Evolutionary conservation across 2,797 vertebrate genomes (phyloP), one percentile per base, ranked within the genome.

Genomic region (Pseudochirops corinnae): DNA sequence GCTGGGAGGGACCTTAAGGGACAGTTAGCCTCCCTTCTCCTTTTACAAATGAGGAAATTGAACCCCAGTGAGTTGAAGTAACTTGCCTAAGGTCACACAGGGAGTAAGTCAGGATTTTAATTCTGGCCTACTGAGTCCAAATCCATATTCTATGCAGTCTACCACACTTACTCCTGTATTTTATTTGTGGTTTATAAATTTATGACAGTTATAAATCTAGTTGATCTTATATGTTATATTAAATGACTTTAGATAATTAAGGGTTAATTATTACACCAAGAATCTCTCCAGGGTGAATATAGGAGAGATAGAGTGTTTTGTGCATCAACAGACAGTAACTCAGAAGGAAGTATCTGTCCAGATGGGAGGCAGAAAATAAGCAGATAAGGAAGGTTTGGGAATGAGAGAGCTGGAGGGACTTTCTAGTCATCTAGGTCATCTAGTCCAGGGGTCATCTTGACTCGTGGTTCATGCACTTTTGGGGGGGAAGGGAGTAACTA

Each of bases 181-280:
- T 74, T 74, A 39, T 74, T 74, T 74, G 33, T 39, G n/a, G 16
- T 39, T 74, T 74, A 21, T 12, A 67, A 14, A 60, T 60, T 60
- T 60, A 60, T 11, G 1, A 33, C 12, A 67, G n/a, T 67, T 67
- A n/a, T 82, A 82, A 82, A 46, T 82, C 67, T 82, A 82, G 74
- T 46, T 82, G 39, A 82, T 82, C 39, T 74, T 74, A 39, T 74
- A 5, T 18, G 33, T 55, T 56, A 33, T 60, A 28, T 7, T 95
- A 94, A 93, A 62, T 53, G 31, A 52, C 33, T 50, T 60, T n/a
- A 31, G 33, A 24, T 87, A 87, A 94, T 94, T 93, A 96, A 96
- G 24, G 3, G 16, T 82, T 62, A 92, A 21, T 91, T 56, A 31
- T 55, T 53, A 93, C 13, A 50, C n/a, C 53, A 67, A 95, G 28